Evolutionary conservation across 2,113 vertebrate species (phyloP).

Genomic region (Siniperca knerii): DNA sequence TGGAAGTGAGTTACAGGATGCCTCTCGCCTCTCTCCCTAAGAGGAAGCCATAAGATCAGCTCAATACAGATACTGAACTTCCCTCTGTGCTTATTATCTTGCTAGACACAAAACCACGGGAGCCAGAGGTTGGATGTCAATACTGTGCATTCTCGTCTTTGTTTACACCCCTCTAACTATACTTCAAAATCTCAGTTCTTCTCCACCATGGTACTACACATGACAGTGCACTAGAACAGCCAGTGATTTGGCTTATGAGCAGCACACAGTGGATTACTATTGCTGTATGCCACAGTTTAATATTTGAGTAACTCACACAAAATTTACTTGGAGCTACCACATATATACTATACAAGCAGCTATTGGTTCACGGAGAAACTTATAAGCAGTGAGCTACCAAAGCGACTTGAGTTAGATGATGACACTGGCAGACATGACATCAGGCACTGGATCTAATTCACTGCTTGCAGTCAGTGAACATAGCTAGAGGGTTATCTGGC

Average conservation of each 20-base stretch:
- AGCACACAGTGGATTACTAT: neutral
- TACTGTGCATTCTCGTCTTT: constrained; percentile 53
- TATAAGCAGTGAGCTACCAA: neutral
- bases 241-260: constrained; percentile 20
- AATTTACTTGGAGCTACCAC: neutral
- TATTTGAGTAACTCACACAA: neutral
- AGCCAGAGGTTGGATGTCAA: constrained; percentile 70
- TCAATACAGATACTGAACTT: constrained; percentile 62
- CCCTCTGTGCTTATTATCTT: constrained; percentile 74
- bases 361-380: neutral
- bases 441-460: constrained; percentile 34
- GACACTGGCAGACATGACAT: constrained; percentile 55
- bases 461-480: constrained; percentile 28
- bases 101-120: constrained; percentile 71
- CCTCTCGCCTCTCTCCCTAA: constrained; percentile 27
- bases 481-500: constrained; percentile 33
- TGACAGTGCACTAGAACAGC: constrained; percentile 7
- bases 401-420: neutral
- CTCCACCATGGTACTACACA: constrained; percentile 11
- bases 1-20: constrained; percentile 37
- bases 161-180: constrained; percentile 54
- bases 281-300: neutral
- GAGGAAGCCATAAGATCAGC: constrained; percentile 63
- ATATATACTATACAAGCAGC: neutral
- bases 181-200: constrained; percentile 46